Evolutionary conservation across 2,797 vertebrate species (phyloP).

Genomic region (Pseudomugil tenellus): DNA sequence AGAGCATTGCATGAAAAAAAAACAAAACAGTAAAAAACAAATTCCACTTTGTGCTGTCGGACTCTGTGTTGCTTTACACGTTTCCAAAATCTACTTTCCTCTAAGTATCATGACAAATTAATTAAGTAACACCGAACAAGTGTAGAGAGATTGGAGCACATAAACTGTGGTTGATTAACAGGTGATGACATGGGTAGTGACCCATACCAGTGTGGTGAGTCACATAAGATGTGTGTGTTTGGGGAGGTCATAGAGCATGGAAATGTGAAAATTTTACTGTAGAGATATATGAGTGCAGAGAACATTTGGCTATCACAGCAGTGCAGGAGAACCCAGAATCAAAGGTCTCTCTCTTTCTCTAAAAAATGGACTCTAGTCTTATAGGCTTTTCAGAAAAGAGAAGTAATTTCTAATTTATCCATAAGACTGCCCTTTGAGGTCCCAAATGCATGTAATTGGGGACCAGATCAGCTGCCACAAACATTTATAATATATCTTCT

Average conservation of each 20-base stretch:
- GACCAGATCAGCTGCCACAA: not conserved
- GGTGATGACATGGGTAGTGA: conserved; percentile 50
- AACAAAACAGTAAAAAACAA: not conserved
- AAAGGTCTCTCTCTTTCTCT: no score
- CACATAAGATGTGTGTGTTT: conserved; percentile 12
- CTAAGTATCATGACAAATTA: conserved; percentile 33
- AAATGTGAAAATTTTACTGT: not conserved
- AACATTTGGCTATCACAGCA: not conserved
- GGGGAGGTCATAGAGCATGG: not conserved
- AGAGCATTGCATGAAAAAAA: conserved; percentile 11
- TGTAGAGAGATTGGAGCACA: conserved; percentile 36
- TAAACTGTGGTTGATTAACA: conserved; percentile 46
- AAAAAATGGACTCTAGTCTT: not conserved
- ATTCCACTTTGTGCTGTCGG: conserved; percentile 1
- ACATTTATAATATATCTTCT: not conserved
- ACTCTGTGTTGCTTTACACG: conserved; percentile 11
- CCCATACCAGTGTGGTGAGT: conserved; percentile 30
- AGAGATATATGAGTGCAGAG: not conserved
- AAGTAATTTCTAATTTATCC: not conserved
- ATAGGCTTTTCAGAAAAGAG: not conserved
- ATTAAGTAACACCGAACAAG: conserved; percentile 40
- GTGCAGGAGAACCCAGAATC: not conserved
- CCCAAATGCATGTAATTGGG: not conserved
- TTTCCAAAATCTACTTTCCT: conserved; percentile 17
- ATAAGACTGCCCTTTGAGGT: not conserved